These are phyloP conservation scores for Spilogale gracilis DNA, from an alignment of 2,113 vertebrate genomes.

Conservation along the genomic window DNA sequence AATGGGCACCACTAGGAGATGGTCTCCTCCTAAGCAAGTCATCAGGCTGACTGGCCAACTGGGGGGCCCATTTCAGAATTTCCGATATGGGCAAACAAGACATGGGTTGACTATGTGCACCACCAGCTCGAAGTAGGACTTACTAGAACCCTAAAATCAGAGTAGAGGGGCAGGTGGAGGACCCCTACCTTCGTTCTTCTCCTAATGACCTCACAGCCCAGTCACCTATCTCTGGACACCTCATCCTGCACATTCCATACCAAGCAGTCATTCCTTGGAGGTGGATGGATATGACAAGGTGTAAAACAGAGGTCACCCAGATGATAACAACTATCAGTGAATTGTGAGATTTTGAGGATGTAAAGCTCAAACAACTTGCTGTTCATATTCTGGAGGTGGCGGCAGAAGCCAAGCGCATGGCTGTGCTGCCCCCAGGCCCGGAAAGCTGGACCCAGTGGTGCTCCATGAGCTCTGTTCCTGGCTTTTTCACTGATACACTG, in stretches of 20 bases:
- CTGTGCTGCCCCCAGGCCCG: rapidly evolving
- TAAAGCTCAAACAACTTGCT: not conserved
- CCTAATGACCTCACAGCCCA: not conserved
- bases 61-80: not conserved
- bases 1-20: not conserved
- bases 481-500: not conserved
- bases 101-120: not conserved
- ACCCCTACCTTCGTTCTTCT: not conserved
- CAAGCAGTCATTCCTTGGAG: not conserved
- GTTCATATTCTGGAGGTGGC: not conserved
- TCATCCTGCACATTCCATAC: not conserved
- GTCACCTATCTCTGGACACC: not conserved
- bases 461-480: not conserved
- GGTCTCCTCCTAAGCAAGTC: not conserved
- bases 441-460: rapidly evolving
- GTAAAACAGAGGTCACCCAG: not conserved
- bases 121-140: not conserved
- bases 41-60: not conserved
- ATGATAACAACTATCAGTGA: not conserved
- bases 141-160: not conserved
- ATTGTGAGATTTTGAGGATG: not conserved
- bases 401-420: rapidly evolving
- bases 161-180: not conserved
- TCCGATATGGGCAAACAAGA: not conserved
- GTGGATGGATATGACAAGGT: rapidly evolving